These are phyloP conservation scores for Cynaeus angustus DNA, from an alignment of 2,888 invertebrate species.

Conservation along the genomic window DNA sequence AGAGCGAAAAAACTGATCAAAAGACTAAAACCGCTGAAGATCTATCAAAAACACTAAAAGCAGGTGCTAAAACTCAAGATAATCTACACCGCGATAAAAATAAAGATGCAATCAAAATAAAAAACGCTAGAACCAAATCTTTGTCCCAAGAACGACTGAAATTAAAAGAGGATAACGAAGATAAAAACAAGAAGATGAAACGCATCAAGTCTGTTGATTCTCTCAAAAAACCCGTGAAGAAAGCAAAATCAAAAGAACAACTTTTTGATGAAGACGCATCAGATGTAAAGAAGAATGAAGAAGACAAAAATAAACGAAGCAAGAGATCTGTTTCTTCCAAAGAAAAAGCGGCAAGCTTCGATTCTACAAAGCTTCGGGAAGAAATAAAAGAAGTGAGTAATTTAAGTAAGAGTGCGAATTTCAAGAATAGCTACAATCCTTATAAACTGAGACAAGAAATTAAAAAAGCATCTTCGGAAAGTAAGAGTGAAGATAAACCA, in stretches of 20 bases:
- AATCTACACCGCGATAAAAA: too few relatives aligned
- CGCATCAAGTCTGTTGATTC: constrained; percentile 43
- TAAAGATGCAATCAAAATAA: constrained; percentile 37
- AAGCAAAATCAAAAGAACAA: constrained; percentile 11
- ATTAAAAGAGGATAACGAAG: constrained; percentile 30
- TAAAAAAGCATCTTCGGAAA: constrained; percentile 46
- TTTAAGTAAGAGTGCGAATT: constrained; percentile 48
- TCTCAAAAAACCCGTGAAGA: constrained; percentile 26
- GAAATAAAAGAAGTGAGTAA: constrained; percentile 51
- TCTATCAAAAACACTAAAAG: constrained; percentile 5
- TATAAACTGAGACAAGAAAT: constrained; percentile 55
- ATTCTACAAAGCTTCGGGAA: constrained; percentile 54
- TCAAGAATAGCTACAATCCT: constrained; percentile 54
- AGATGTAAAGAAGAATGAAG: constrained; percentile 3
- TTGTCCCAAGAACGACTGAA: constrained; percentile 37
- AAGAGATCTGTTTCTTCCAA: constrained; percentile 38
- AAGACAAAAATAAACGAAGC: constrained; percentile 17
- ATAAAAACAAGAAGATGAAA: constrained; percentile 34
- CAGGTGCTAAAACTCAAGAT: neutral
- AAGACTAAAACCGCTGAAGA: constrained; percentile 9
- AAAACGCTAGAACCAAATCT: constrained; percentile 40
- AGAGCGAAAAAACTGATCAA: constrained; percentile 30
- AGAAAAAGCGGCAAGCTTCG: constrained; percentile 46
- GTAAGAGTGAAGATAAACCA: constrained; percentile 7
- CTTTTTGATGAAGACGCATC: neutral